These are phyloP conservation scores for Rhingia rostrata DNA, from an alignment of 2,888 invertebrate genomes.

Conservation along the genomic window DNA sequence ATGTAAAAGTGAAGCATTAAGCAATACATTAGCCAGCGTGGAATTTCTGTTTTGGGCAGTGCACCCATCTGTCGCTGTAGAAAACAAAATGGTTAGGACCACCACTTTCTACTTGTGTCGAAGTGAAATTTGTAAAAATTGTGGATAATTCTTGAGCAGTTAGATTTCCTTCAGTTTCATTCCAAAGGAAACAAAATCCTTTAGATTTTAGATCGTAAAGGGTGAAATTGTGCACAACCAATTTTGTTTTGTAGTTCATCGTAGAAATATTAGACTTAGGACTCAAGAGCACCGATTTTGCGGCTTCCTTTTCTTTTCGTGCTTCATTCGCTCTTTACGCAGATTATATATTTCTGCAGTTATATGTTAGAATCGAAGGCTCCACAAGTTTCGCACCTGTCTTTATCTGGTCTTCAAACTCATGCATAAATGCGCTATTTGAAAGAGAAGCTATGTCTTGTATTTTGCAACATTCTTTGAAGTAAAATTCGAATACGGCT, in stretches of 20 bases:
- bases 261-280: conserved; percentile 7
- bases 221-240: background rate
- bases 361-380: no score
- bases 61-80: no score
- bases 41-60: no score
- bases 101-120: background rate
- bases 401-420: no score
- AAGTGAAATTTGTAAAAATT: background rate
- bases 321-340: background rate
- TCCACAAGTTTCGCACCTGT: no score
- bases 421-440: background rate
- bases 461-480: conserved; percentile 27
- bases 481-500: conserved; percentile 5
- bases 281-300: background rate
- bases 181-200: background rate
- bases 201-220: background rate
- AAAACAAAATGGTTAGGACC: background rate
- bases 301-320: background rate
- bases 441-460: conserved; percentile 6
- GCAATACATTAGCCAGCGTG: no score
- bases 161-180: conserved; percentile 6
- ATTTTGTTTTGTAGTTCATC: background rate
- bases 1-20: no score
- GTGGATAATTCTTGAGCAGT: background rate
- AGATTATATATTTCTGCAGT: background rate